These are phyloP conservation scores for Allophyes oxyacanthae DNA, from an alignment of 2,888 invertebrate genomes.

Conservation along the genomic window DNA sequence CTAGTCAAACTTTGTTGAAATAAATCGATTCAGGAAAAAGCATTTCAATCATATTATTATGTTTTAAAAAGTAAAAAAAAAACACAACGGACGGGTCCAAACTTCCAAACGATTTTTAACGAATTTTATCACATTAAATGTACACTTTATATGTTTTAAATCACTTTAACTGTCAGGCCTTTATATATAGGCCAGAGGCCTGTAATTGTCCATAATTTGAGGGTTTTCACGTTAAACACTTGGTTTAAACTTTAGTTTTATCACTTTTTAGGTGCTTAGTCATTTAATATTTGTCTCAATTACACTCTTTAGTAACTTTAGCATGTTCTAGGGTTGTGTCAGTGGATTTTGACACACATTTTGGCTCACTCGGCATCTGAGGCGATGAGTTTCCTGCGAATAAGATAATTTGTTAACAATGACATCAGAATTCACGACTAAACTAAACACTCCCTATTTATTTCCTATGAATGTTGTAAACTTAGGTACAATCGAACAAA, in stretches of 20 bases:
- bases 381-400: conserved; percentile 68
- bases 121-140: conserved; percentile 48
- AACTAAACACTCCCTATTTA: no score
- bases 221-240: neutral
- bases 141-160: conserved; percentile 30
- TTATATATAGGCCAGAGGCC: conserved; percentile 17
- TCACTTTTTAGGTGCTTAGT: neutral
- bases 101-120: conserved; percentile 31
- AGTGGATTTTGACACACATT: conserved; percentile 69
- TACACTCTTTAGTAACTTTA: conserved; percentile 65
- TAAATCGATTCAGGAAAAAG: conserved; percentile 18
- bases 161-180: conserved; percentile 14
- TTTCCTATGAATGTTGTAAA: no score
- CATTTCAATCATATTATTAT: conserved; percentile 8
- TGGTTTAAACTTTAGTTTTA: neutral
- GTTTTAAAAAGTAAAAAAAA: conserved; percentile 2
- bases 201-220: conserved; percentile 14
- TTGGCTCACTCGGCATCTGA: conserved; percentile 64
- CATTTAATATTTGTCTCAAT: conserved; percentile 56
- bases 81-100: conserved; percentile 51
- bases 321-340: conserved; percentile 69
- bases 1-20: no score
- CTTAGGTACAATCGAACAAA: no score
- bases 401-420: conserved; percentile 7
- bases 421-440: no score